Evolutionary conservation across 2,113 vertebrate species (phyloP).

Genomic region (Falco punctatus): DNA sequence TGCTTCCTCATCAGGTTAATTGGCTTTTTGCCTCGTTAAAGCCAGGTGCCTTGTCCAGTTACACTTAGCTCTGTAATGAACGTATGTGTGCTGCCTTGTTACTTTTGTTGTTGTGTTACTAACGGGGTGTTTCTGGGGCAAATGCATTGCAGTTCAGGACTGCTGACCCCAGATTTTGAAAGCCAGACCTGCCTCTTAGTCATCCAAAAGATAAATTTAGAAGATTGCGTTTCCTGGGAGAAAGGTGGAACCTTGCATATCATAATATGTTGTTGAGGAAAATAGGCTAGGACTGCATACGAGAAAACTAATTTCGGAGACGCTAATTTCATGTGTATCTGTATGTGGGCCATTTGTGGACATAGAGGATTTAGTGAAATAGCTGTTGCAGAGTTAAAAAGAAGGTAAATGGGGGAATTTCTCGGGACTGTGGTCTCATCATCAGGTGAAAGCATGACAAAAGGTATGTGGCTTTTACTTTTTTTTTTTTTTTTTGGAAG

Average conservation of each 20-base stretch:
- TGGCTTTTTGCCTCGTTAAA: slow-evolving; percentile 24
- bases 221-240: slow-evolving; percentile 18
- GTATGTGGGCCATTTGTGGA: not conserved
- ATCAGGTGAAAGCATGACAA: not conserved
- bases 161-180: slow-evolving; percentile 9
- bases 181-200: not conserved
- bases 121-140: slow-evolving; percentile 2
- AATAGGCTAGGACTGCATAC: slow-evolving; percentile 14
- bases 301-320: slow-evolving; percentile 43
- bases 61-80: not conserved
- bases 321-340: slow-evolving; percentile 9
- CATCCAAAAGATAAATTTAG: slow-evolving; percentile 52
- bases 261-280: slow-evolving; percentile 49
- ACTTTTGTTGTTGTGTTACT: not conserved
- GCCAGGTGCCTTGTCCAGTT: not conserved
- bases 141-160: not conserved
- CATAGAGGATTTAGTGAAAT: not conserved
- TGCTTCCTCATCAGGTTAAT: not conserved
- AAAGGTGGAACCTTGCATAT: slow-evolving; percentile 17
- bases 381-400: not conserved
- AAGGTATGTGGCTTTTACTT: not conserved
- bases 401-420: not conserved
- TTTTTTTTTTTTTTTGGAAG: not conserved
- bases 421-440: not conserved
- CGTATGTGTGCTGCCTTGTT: not conserved